Base-by-base conservation (phyloP, 2,113 vertebrate genomes). In the Sardina pilchardus region DNA sequence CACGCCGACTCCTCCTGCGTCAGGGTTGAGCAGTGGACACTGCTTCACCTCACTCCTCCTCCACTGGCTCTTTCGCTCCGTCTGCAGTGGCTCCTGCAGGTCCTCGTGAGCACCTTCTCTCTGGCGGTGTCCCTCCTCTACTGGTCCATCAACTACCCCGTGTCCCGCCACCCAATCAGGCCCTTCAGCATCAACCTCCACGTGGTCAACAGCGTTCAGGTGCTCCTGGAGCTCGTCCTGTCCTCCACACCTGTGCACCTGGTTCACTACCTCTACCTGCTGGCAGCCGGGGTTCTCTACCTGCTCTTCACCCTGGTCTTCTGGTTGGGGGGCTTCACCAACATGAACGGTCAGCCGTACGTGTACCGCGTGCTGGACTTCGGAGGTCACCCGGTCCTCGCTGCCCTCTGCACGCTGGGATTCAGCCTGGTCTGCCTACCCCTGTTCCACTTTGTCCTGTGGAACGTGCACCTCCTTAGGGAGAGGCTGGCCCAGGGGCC, bases 291-390 rank as follows among this genome's bases (percentile, higher is more conserved):
- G 34, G 1, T 12, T 12, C 80, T 90, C 84, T 88, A 88, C 21
- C 5, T 85, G 24, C 30, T 67, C 21, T 88, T 88, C 48, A 45
- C 44, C 24, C 30, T 88, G 36, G 34, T 86, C 39, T 90, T 86
- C 47, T 90, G 87, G 89, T 83, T 86, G 34, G 47, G 14, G 21
- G 85, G 87, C 48, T 50, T 59, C 85, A 88, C 87, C 36, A 86
- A 90, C 42, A 6, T 24, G 4, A 19, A 12, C 10, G 85, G 50
- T 3, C 21, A 86, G 43, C 86, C 83, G 30, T 87, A 87, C 50
- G 86, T 89, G 30, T 89, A 89, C 84, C 67, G 42, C 0, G 16
- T 88, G 48, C 53, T 89, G 34, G 85, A 89, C 84, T 89, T 86
- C 19, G 85, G 82, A 5, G 83, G 21, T 30, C 24, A 81, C 26